Base-by-base conservation (phyloP, 2,113 vertebrate genomes). In the Syrrhaptes paradoxus region DNA sequence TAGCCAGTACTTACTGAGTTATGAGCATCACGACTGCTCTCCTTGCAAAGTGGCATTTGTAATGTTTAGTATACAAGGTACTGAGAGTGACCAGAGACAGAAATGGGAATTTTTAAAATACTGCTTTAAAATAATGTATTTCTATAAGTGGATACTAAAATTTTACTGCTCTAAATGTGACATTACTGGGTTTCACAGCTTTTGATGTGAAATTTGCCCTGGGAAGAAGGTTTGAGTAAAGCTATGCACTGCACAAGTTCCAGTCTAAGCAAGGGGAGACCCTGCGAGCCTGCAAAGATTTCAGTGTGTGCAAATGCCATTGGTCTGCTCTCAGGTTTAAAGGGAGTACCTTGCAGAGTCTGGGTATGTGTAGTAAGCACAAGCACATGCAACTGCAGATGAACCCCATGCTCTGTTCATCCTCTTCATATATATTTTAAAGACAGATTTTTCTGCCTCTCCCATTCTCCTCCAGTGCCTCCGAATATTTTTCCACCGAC, bases 291-390 rank as follows among this genome's bases (percentile, higher is more conserved):
- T 52, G 11, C 3, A 14, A 58, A 74, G 29, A 25, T 52, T 87
- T 52, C 45, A 57, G 11, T 1, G 3, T 29, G 10, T 25, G 3
- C 29, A 34, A 68, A 24, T 2, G 11, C 21, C 4, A 0, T 28
- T 8, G 0, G 2, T 46, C 58, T 90, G 46, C n/a, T 68, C 25
- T 70, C 45, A 52, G 48, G 57, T 61, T 94, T 78, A 46, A 67
- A 66, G 34, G 34, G 22, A 32, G 38, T 34, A 55, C 28, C 21
- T 36, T 71, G 48, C 38, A 71, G 54, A 81, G 9, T 28, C 46
- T 73, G 21, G 20, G 34, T 34, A 3, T 19, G 6, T 8, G 17
- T 29, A 16, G 70, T 17, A 32, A 71, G 61, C 57, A 77, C 26
- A 32, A 72, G 45, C 22, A 67, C 11, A 34, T 24, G 20, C 6